Evolutionary conservation across 2,113 vertebrate species (phyloP).

Genomic region (Syngnathus floridae): DNA sequence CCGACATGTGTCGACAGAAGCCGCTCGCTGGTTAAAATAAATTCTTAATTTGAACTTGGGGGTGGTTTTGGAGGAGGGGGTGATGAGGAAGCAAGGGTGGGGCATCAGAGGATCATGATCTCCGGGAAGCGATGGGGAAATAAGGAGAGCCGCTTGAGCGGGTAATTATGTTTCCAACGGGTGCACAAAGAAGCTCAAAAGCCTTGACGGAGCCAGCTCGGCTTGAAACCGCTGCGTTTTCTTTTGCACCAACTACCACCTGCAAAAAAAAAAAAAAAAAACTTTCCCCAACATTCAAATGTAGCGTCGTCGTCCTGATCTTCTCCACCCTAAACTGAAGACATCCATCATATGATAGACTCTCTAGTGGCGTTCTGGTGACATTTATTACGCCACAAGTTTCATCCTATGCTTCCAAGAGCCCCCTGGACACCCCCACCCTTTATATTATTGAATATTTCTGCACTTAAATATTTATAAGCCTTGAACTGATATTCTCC

Average conservation of each 20-base stretch:
- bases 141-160: constrained; percentile 48
- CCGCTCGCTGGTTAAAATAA: constrained; percentile 73
- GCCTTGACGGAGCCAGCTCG: constrained; percentile 28
- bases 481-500: constrained; percentile 12
- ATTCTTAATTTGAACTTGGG: constrained; percentile 74
- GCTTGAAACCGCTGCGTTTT: constrained; percentile 32
- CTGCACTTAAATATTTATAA: constrained; percentile 11
- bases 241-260: not conserved
- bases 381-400: constrained; percentile 7
- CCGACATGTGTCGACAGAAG: constrained; percentile 73
- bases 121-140: constrained; percentile 50
- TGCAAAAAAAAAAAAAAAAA: no score
- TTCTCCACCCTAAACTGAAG: no score
- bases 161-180: constrained; percentile 57
- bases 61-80: constrained; percentile 32
- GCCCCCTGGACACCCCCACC: not conserved
- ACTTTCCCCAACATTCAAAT: no score
- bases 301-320: no score
- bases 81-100: not conserved
- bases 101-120: constrained; percentile 55
- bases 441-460: constrained; percentile 9
- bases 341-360: not conserved
- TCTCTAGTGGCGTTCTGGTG: not conserved
- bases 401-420: not conserved
- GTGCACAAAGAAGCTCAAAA: constrained; percentile 40